Percentiles rank a stretch among this genome's conserved stretches.
Conservation (phyloP, 2,113 vertebrate species). For the Desmodus rotundus region DNA sequence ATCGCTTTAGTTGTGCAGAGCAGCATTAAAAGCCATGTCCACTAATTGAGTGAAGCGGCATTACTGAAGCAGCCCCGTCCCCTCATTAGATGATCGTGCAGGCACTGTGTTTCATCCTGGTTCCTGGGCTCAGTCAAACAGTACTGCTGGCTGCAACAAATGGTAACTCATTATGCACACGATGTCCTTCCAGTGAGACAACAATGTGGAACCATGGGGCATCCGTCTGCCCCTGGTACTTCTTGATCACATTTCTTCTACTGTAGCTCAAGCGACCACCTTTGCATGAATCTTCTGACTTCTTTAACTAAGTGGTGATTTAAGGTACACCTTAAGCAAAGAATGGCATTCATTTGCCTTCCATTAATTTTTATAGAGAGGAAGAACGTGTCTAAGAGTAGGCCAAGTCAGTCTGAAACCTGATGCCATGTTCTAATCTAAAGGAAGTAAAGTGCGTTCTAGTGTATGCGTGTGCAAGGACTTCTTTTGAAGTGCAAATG, state of each 20-base stretch:
- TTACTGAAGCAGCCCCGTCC: constrained; percentile 84
- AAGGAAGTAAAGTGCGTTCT: neutral
- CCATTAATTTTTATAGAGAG: rapidly evolving
- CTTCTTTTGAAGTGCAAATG: neutral
- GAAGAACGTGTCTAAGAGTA: neutral
- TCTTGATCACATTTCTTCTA: constrained; percentile 18
- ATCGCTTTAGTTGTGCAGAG: constrained; percentile 92
- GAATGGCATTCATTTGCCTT: rapidly evolving
- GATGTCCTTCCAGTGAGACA: constrained; percentile 83
- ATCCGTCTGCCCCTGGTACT: neutral
- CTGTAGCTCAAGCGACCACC: constrained; percentile 21
- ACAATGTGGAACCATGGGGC: constrained; percentile 76
- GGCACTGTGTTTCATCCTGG: constrained; percentile 87
- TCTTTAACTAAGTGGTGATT: neutral
- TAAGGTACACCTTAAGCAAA: constrained; percentile 1
- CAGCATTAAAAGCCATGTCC: constrained; percentile 95
- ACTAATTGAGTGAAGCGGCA: constrained; percentile 93
- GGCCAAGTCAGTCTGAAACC: neutral
- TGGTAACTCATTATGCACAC: constrained; percentile 87
- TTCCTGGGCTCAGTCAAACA: constrained; percentile 77
- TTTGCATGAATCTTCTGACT: constrained; percentile 21
- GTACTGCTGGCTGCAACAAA: constrained; percentile 84
- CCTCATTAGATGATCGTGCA: constrained; percentile 91
- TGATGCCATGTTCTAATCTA: neutral
- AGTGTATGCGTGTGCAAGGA: neutral